A percentile compares a stretch with the other conserved stretches of the same genome.
Conservation (phyloP, 2,797 vertebrate species). For the Odontamblyopus lacepedii region DNA sequence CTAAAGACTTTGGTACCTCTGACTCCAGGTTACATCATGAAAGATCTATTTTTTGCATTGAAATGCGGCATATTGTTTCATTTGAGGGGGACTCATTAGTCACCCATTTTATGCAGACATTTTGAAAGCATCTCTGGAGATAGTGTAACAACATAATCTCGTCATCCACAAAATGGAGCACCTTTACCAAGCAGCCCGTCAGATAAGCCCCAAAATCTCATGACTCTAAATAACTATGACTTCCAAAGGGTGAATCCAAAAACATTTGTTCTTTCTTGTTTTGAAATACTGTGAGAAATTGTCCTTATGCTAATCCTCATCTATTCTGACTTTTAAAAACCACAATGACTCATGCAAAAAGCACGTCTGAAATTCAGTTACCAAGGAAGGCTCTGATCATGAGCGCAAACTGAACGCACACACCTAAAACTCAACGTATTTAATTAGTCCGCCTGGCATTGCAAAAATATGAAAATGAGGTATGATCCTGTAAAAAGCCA, state of each 20-base stretch:
- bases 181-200: conserved; percentile 17
- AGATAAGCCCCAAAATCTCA: conserved; percentile 23
- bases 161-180: conserved; percentile 24
- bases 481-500: conserved; percentile 27
- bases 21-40: conserved; percentile 19
- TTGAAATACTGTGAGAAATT: conserved; percentile 43
- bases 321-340: conserved; percentile 60
- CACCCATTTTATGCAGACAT: conserved; percentile 25
- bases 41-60: conserved; percentile 25
- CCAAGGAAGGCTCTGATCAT: conserved; percentile 45
- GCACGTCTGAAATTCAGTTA: conserved; percentile 59
- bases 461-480: conserved; percentile 39
- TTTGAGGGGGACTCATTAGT: conserved; percentile 37
- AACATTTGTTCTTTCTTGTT: conserved; percentile 45
- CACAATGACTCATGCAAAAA: conserved; percentile 63
- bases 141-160: conserved; percentile 44
- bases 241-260: conserved; percentile 28
- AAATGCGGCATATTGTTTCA: conserved; percentile 39
- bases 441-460: conserved; percentile 47
- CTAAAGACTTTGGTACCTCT: conserved; percentile 13
- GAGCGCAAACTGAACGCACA: conserved; percentile 43
- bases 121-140: conserved; percentile 45
- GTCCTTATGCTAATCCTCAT: conserved; percentile 60
- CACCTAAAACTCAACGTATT: conserved; percentile 43
- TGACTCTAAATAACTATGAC: conserved; percentile 25